A percentile compares a stretch with the other conserved stretches of the same genome.
Conservation (phyloP, 2,113 vertebrate species). For the Ameiurus melas region DNA sequence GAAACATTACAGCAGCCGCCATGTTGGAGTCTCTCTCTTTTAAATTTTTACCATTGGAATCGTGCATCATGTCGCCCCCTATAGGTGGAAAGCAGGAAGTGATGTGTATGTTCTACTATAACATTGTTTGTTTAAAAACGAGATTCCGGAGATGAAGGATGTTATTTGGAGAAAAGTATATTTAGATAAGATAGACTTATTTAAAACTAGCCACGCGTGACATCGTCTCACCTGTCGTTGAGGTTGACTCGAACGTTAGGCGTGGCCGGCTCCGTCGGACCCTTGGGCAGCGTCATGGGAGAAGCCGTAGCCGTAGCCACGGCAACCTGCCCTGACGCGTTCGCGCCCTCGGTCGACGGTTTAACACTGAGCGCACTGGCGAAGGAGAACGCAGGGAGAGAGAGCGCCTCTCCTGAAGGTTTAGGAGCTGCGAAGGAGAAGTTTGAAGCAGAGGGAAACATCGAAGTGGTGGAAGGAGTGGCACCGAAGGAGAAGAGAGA, state of each 20-base stretch:
- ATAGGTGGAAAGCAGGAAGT: neutral
- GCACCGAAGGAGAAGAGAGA: constrained; percentile 54
- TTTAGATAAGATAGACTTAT: neutral
- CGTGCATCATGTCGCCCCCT: neutral
- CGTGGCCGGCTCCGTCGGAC: constrained; percentile 60
- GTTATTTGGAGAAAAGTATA: neutral
- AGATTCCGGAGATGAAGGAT: neutral
- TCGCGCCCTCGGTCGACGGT: constrained; percentile 55
- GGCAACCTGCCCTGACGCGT: constrained; percentile 65
- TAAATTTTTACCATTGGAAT: neutral
- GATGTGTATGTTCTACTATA: neutral
- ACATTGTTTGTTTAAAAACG: neutral
- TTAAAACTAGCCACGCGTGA: neutral
- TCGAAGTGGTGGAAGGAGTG: neutral
- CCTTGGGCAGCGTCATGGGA: constrained; percentile 59
- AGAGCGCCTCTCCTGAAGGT: constrained; percentile 60
- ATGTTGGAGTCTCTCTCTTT: neutral
- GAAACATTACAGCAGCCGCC: neutral
- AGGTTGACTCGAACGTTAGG: constrained; percentile 84
- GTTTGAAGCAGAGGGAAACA: constrained; percentile 32
- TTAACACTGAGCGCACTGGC: constrained; percentile 56
- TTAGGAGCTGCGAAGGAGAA: constrained; percentile 72
- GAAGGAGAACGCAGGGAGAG: constrained; percentile 51
- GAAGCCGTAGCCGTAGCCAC: constrained; percentile 69
- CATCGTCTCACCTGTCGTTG: constrained; percentile 81